Conservation (phyloP, 2,113 vertebrate species). For the Baryphthengus martii region DNA sequence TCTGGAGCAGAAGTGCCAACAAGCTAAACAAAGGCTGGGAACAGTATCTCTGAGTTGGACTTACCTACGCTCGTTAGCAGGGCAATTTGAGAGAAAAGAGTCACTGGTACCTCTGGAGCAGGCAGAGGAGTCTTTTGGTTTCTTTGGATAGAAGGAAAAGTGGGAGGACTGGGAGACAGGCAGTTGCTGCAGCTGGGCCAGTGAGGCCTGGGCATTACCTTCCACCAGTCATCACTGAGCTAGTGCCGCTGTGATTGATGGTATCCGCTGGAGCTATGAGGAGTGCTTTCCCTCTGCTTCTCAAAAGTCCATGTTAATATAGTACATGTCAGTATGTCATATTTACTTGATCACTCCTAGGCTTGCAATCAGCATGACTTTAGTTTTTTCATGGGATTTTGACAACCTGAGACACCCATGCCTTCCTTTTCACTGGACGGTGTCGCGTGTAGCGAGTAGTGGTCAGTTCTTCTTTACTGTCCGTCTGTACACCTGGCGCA, state of each 20-base stretch:
- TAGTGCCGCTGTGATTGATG: background rate
- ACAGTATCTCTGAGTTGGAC: background rate
- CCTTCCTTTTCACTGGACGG: background rate
- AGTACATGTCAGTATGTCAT: background rate
- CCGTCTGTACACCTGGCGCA: background rate
- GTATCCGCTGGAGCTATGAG: rapidly evolving
- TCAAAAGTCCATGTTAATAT: background rate
- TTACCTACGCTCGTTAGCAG: rapidly evolving
- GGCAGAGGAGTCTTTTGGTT: background rate
- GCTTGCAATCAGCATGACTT: background rate
- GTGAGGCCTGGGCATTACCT: background rate
- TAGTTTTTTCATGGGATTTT: background rate
- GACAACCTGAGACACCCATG: background rate
- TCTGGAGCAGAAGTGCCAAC: background rate
- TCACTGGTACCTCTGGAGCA: background rate
- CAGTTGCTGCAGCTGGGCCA: background rate
- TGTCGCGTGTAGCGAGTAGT: background rate
- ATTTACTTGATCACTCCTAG: background rate
- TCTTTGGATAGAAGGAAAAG: background rate
- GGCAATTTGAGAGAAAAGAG: background rate
- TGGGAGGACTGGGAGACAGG: background rate
- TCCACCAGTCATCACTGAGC: background rate
- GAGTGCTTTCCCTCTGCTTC: background rate
- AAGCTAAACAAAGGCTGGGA: background rate
- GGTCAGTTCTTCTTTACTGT: background rate